These are phyloP conservation scores for Stegodyphus mimosarum DNA, from an alignment of 1,140 invertebrate species.

Conservation along the genomic window DNA sequence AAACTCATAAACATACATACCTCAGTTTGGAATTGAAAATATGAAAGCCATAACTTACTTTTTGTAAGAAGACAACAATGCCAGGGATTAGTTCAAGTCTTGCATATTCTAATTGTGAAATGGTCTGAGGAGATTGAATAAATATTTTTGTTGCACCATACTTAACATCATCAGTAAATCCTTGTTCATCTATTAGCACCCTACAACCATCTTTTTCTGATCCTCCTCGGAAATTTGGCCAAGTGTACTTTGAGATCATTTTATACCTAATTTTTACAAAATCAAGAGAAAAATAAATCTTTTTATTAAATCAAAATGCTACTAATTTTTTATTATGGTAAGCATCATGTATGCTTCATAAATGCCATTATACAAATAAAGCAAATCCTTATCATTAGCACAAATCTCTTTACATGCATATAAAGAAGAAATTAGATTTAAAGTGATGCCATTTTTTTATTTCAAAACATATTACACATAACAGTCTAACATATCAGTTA, in stretches of 20 bases:
- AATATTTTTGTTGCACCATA: constrained; percentile 94
- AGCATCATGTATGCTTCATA: too few relatives aligned
- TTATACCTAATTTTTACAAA: constrained; percentile 71
- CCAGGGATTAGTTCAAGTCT: constrained; percentile 78
- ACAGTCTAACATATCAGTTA: too few relatives aligned
- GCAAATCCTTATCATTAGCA: not conserved
- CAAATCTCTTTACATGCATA: too few relatives aligned
- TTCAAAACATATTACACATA: too few relatives aligned
- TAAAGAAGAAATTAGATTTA: too few relatives aligned
- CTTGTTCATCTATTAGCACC: constrained; percentile 83
- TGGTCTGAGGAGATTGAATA: constrained; percentile 87
- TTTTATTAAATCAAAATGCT: too few relatives aligned
- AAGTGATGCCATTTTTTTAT: too few relatives aligned
- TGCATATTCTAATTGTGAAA: constrained; percentile 87
- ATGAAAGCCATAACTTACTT: constrained; percentile 70
- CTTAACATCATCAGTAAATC: constrained; percentile 83
- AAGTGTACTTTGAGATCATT: constrained; percentile 83
- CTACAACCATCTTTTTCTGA: constrained; percentile 83
- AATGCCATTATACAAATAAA: not conserved
- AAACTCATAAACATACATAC: too few relatives aligned
- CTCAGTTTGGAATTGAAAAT: not conserved
- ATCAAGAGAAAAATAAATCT: too few relatives aligned
- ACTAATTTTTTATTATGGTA: too few relatives aligned
- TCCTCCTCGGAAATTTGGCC: constrained; percentile 83
- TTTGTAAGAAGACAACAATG: constrained; percentile 92